Evolutionary conservation across 2,797 vertebrate species (phyloP), one percentile per base, ranked within the genome.

Genomic region (Acanthurus tractus): DNA sequence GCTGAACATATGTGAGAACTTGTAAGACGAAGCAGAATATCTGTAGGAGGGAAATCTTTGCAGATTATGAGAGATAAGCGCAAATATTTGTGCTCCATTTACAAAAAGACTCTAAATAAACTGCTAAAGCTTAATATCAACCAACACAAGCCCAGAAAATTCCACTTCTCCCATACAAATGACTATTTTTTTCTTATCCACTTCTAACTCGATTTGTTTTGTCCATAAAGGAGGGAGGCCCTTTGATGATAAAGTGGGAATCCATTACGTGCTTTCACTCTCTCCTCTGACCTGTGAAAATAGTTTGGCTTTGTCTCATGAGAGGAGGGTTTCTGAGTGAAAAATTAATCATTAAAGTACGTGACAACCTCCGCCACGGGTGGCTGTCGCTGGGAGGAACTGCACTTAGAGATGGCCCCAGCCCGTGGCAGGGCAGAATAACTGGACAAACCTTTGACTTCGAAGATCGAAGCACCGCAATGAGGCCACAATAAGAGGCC

Each of bases 201-300:
- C 52, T 49, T 66, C 49, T 62, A 73, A 62, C 63, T 78, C 61
- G 58, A 71, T 83, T 63, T 83, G 72, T 86, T 78, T 77, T 76
- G 66, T 78, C 81, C 61, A 81, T 75, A 81, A 80, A 70, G 61
- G 66, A 54, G 38, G 46, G 36, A 81, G 65, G 40, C 61, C 15
- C 79, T 83, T 89, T 86, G 71, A 38, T 70, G 81, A 86, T 81
- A 78, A 80, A 85, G 81, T 59, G 18, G 58, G 81, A 89, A 85
- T 89, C 87, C 69, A 85, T 90, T 84, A 88, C 53, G 25, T 38
- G 70, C 81, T 63, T 77, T 73, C 78, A 62, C 63, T 70, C 69
- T 76, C 18, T 83, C 76, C 74, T 79, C 75, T 89, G 83, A 90
- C 76, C 89, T 89, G 79, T 87, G 80, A 89, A 91, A 89, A 83